Conservation (phyloP, 2,888 invertebrate species). For the Desoria tigrina region DNA sequence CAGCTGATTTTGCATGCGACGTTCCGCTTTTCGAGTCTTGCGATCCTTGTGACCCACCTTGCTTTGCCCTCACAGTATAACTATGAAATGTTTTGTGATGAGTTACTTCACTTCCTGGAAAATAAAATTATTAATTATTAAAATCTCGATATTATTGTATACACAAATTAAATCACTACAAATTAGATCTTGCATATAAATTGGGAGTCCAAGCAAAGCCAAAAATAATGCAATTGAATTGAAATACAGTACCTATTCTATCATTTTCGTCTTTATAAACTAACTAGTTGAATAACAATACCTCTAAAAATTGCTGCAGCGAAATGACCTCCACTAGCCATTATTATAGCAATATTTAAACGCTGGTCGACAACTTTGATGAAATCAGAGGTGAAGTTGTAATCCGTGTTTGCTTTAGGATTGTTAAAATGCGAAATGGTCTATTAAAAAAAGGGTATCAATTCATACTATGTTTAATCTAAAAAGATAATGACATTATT, state of each 20-base stretch:
- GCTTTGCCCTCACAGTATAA: slow-evolving; percentile 79
- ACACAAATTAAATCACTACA: slow-evolving; percentile 10
- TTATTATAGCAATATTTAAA: slow-evolving; percentile 69
- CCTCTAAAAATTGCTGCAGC: slow-evolving; percentile 71
- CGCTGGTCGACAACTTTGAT: slow-evolving; percentile 56
- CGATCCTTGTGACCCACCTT: slow-evolving; percentile 74
- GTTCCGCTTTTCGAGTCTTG: slow-evolving; percentile 66
- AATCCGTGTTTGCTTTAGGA: background rate
- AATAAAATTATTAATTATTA: background rate
- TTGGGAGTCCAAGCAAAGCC: background rate
- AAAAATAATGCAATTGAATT: no score
- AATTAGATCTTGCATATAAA: slow-evolving; percentile 3
- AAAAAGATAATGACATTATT: slow-evolving; percentile 4
- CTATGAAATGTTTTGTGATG: slow-evolving; percentile 80
- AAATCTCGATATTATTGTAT: no score
- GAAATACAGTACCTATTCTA: no score
- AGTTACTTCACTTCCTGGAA: slow-evolving; percentile 6
- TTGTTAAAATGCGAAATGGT: no score
- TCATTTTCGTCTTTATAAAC: no score
- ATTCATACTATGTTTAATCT: no score
- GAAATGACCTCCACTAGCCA: slow-evolving; percentile 84
- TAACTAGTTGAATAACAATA: no score
- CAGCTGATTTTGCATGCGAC: slow-evolving; percentile 74
- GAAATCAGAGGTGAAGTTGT: slow-evolving; percentile 53
- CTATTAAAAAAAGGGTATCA: no score